These are phyloP conservation scores for Homarus gammarus DNA, from an alignment of 2,888 invertebrate genomes.

Conservation along the genomic window DNA sequence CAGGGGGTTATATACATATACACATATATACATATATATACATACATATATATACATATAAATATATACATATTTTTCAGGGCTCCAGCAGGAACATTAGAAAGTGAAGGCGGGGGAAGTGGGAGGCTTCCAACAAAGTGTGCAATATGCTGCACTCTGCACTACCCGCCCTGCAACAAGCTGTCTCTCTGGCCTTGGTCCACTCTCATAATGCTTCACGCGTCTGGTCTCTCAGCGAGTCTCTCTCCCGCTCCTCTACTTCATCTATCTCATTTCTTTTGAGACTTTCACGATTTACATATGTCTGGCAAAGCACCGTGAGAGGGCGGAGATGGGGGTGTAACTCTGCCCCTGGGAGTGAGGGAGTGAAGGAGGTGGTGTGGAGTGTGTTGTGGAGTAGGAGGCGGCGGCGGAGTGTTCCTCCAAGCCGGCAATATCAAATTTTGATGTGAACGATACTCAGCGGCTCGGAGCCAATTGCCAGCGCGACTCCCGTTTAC, in stretches of 20 bases:
- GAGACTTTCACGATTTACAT: neutral
- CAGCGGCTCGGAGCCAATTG: neutral
- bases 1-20: conserved; percentile 15
- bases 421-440: neutral
- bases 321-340: neutral
- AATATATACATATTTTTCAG: neutral
- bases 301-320: neutral
- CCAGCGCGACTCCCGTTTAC: conserved; percentile 25
- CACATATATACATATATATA: conserved; percentile 7
- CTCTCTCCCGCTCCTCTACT: neutral
- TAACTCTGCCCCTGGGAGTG: no score
- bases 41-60: neutral
- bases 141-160: conserved; percentile 29
- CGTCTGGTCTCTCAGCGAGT: neutral
- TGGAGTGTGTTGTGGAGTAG: no score
- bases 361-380: neutral
- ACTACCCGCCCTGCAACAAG: neutral
- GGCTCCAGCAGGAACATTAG: neutral
- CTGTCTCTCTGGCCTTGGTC: neutral
- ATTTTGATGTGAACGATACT: conserved; percentile 24
- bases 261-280: neutral
- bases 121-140: conserved; percentile 33
- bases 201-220: conserved; percentile 14
- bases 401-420: neutral
- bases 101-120: neutral